phyloP scores from a whole-genome alignment of 2,797 vertebrate genomes.

The Poliocrania exsul region DNA sequence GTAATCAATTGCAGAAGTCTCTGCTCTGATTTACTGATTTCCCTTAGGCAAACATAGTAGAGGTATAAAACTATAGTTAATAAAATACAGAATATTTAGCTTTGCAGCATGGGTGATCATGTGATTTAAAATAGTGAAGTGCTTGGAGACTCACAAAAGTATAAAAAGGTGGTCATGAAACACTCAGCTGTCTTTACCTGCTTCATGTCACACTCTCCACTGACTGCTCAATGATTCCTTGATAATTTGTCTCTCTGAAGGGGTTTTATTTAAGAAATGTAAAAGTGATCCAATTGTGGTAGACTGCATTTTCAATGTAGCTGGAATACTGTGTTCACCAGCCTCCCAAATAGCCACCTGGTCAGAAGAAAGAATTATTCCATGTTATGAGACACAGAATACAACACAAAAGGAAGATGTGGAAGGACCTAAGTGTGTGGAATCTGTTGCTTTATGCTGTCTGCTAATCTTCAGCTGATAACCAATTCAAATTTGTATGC shows the following conservation, averaged over 20 bases:
- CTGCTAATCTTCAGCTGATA: not conserved
- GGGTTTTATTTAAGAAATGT: conserved; percentile 13
- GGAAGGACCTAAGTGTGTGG: not conserved
- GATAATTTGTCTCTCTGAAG: conserved; percentile 30
- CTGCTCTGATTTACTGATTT: conserved; percentile 33
- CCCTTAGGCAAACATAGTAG: conserved; percentile 14
- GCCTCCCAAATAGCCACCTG: not conserved
- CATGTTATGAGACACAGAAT: not conserved
- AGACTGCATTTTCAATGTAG: not conserved
- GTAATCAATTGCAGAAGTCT: conserved; percentile 39
- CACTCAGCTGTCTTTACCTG: not conserved
- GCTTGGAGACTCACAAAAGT: conserved; percentile 52
- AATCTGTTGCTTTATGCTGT: not conserved
- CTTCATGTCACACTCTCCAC: not conserved
- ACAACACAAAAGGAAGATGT: not conserved
- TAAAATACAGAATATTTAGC: conserved; percentile 59
- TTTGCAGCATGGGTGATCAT: conserved; percentile 44
- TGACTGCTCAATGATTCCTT: not conserved
- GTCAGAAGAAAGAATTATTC: not conserved
- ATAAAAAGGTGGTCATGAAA: conserved; percentile 55
- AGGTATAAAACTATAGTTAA: conserved; percentile 29
- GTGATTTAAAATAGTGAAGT: conserved; percentile 40
- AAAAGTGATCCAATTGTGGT: not conserved
- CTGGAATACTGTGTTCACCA: not conserved
- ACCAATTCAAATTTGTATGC: not conserved